Evolutionary conservation across 2,113 vertebrate genomes (phyloP), one percentile per base, ranked within the genome.

Genomic region (Myotis brandtii): DNA sequence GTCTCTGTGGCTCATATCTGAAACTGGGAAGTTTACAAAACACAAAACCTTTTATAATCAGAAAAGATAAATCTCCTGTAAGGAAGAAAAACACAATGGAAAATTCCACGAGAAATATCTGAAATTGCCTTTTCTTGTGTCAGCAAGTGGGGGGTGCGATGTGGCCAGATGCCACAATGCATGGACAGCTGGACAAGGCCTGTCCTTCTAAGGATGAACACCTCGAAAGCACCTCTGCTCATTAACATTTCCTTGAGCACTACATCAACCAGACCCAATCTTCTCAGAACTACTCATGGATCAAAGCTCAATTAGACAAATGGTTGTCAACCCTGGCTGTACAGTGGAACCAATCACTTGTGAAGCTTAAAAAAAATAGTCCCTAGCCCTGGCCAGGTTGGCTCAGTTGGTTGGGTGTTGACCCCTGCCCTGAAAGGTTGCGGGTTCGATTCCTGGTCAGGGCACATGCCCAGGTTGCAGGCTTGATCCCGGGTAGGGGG

Each of bases 21-120:
- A 95, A 92, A 90, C 85, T 25, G 9, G 54, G 91, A 94, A 34
- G 10, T 40, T 87, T 59, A 59, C 13, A 84, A 93, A 88, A 62
- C 27, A 43, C 48, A 16, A 89, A 76, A 73, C 12, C 67, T 72
- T 76, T 54, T 80, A 6, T 23, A 46, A 64, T 79, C 52, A 83
- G 27, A 75, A 69, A 75, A 56, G 73, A n/a, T 37, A 83, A 91
- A 66, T 27, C 32, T 67, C 40, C 54, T 75, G 7, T 13, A 92
- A 17, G 50, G 81, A 87, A 80, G n/a, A 85, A 73, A 87, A 37
- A 56, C 30, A 83, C 69, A 40, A 27, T 8, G 56, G 70, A 80
- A 94, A 95, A 86, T 93, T 37, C 75, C 87, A 75, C 0, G 2
- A 21, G 62, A 54, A 80, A 73, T 37, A 32, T 40, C 30, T 50